A percentile compares a stretch with the other conserved stretches of the same genome.
Evolutionary conservation across 2,888 invertebrate genomes (phyloP).

Genomic region (Callimorpha dominula): DNA sequence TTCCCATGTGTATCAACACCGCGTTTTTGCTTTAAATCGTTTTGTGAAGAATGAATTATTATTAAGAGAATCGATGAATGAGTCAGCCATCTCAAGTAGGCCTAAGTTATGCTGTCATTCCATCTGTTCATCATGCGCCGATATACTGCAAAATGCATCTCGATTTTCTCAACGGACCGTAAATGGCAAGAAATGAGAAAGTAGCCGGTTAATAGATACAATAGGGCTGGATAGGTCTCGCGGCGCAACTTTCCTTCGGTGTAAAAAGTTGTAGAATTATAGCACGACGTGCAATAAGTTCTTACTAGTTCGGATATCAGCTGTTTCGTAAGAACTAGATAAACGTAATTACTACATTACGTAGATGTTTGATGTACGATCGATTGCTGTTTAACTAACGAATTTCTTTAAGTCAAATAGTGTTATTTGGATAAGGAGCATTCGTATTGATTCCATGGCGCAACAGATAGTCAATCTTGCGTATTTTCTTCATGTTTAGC

Average conservation of each 20-base stretch:
- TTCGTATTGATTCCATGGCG: conserved; percentile 53
- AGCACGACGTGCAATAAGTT: conserved; percentile 65
- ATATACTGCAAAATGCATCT: conserved; percentile 74
- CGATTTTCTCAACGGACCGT: conserved; percentile 82
- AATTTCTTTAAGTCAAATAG: conserved; percentile 61
- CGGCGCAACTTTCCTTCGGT: conserved; percentile 77
- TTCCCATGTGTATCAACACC: conserved; percentile 79
- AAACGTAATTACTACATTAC: conserved; percentile 74
- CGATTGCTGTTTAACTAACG: conserved; percentile 57
- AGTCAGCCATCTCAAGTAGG: conserved; percentile 50
- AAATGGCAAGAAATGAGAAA: conserved; percentile 85
- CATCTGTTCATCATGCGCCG: conserved; percentile 67
- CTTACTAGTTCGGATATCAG: conserved; percentile 66
- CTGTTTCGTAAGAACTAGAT: conserved; percentile 73
- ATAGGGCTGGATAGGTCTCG: conserved; percentile 82
- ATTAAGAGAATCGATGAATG: conserved; percentile 41
- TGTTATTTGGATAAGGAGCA: conserved; percentile 60
- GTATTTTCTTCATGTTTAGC: conserved; percentile 64
- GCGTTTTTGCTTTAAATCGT: conserved; percentile 68
- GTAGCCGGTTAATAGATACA: conserved; percentile 84
- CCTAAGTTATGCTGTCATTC: conserved; percentile 64
- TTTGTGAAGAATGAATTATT: conserved; percentile 50
- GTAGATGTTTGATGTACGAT: conserved; percentile 63
- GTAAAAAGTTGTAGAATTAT: conserved; percentile 79
- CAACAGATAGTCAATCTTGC: conserved; percentile 60